Conservation (phyloP, 2,888 invertebrate genomes). For the Fragum whitleyi region DNA sequence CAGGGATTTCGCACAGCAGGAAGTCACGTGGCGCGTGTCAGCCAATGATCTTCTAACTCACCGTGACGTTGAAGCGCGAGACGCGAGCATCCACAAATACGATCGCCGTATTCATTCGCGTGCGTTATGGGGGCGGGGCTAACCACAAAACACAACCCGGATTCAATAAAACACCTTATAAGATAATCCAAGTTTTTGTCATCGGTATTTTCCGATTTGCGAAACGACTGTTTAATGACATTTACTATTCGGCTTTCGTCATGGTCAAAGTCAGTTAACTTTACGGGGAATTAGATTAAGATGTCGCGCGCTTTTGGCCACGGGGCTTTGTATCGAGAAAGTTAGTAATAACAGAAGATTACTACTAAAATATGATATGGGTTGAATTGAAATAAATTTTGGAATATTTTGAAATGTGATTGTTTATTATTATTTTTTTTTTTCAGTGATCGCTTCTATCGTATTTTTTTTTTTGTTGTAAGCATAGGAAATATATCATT, state of each 20-base stretch:
- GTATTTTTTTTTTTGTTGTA: no score
- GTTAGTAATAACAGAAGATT: no score
- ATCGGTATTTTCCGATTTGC: slow-evolving; percentile 18
- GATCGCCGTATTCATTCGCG: slow-evolving; percentile 62
- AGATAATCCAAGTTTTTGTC: slow-evolving; percentile 1
- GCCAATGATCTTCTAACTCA: slow-evolving; percentile 56
- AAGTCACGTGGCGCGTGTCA: slow-evolving; percentile 65
- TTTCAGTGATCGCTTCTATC: no score
- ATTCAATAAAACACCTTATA: slow-evolving; percentile 2
- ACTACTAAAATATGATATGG: no score
- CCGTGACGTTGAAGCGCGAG: slow-evolving; percentile 53
- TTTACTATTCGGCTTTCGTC: slow-evolving; percentile 3
- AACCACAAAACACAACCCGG: slow-evolving; percentile 38
- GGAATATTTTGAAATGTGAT: no score
- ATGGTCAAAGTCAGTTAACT: slow-evolving; percentile 17
- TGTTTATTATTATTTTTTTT: no score
- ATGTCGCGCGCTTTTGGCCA: neutral
- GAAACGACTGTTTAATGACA: slow-evolving; percentile 8
- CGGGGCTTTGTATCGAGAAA: no score
- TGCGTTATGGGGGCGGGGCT: slow-evolving; percentile 60
- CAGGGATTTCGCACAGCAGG: slow-evolving; percentile 56
- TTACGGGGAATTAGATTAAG: neutral
- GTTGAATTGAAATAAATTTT: no score
- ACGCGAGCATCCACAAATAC: slow-evolving; percentile 62
- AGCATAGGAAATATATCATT: no score